Conservation (phyloP, 2,113 vertebrate species). For the Cynocephalus volans region DNA sequence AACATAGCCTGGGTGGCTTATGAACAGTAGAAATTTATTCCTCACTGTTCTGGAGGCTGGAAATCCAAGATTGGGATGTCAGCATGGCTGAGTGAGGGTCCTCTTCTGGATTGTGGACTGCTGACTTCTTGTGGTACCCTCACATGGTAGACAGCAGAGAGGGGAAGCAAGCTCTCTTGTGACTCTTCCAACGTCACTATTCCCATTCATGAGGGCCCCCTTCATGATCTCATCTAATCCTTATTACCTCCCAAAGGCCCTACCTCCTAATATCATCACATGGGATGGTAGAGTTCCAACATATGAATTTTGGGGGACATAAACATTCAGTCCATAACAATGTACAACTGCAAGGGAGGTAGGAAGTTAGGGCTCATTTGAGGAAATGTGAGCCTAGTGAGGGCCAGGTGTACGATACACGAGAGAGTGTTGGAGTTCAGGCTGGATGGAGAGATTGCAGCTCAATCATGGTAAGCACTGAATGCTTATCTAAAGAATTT, state of each 20-base stretch:
- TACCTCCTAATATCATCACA: background rate
- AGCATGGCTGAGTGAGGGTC: background rate
- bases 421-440: background rate
- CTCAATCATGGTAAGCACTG: background rate
- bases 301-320: background rate
- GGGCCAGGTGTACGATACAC: background rate
- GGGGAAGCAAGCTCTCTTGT: background rate
- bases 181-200: background rate
- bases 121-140: background rate
- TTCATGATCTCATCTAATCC: background rate
- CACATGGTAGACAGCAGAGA: background rate
- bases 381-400: background rate
- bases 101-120: background rate
- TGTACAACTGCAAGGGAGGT: background rate
- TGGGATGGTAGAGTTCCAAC: background rate
- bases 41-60: background rate
- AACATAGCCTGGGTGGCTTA: background rate
- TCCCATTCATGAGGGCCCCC: background rate
- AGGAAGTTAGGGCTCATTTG: constrained; percentile 15
- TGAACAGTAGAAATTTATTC: background rate
- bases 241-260: background rate
- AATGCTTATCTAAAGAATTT: background rate
- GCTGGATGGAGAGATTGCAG: background rate
- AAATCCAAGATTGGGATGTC: background rate
- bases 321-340: background rate